Conservation (phyloP, 2,797 vertebrate species). For the Gallirallus australis region DNA sequence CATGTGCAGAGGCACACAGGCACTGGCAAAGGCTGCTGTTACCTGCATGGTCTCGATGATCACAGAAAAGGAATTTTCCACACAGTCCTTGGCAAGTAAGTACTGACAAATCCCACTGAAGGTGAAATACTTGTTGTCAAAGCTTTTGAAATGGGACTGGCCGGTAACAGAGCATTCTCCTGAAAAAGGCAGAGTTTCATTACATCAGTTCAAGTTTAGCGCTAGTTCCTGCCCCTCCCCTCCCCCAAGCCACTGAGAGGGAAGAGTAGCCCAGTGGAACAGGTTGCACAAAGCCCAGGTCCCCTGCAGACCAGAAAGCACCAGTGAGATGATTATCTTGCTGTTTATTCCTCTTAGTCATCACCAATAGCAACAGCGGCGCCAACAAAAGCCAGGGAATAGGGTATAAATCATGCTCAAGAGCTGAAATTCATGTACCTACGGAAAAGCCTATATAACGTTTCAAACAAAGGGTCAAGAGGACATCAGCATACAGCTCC, state of each 20-base stretch:
- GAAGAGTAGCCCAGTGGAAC: neutral
- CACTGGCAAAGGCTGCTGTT: slow-evolving; percentile 1
- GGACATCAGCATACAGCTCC: neutral
- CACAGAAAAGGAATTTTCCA: slow-evolving; percentile 85
- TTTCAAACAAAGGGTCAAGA: neutral
- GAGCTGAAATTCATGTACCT: neutral
- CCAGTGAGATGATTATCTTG: neutral
- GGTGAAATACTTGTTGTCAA: slow-evolving; percentile 95
- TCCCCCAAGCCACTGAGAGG: neutral
- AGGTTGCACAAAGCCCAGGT: neutral
- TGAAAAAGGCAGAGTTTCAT: slow-evolving; percentile 54
- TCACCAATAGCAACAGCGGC: neutral
- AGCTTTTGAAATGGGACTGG: slow-evolving; percentile 96
- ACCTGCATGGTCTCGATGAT: slow-evolving; percentile 94
- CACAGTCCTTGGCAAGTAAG: slow-evolving; percentile 90
- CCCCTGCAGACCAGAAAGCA: neutral
- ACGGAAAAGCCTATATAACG: neutral
- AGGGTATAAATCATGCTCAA: neutral
- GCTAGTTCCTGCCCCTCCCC: neutral
- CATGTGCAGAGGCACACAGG: fast-evolving
- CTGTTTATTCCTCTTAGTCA: neutral
- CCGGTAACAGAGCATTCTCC: slow-evolving; percentile 95
- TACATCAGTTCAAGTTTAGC: fast-evolving
- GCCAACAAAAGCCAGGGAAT: neutral
- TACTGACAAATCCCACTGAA: slow-evolving; percentile 94